Base-by-base conservation (phyloP, 2,113 vertebrate genomes). In the Amphiprion ocellaris region DNA sequence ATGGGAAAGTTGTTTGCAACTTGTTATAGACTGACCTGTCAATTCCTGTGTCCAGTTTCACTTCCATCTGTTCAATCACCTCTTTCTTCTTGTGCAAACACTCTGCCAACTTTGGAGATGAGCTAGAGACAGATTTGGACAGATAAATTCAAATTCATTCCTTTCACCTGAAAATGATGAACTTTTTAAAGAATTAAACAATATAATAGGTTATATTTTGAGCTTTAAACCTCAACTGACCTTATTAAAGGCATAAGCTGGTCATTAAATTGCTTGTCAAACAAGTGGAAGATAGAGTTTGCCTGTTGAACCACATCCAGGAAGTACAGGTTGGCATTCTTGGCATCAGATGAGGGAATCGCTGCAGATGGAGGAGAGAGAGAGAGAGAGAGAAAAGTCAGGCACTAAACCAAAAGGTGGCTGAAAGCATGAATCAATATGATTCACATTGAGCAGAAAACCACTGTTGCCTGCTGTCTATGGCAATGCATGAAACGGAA, bases 251-350 rank as follows among this genome's bases (percentile, higher is more conserved):
- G 98, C 98, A 99, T 99, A 84, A 99, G 97, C 91, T 99, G 97
- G 94, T 99, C 98, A 91, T 98, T 99, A 94, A 99, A 99, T 77
- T 99, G 98, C 90, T 99, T 99, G 93, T 99, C 98, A 94, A 99
- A 99, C 79, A 99, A 95, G 92, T 99, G 98, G 92, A 99, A 99
- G 94, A 99, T 97, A 12, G 98, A 98, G 94, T 99, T 99, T 33
- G 98, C 98, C 75, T 99, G 98, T 83, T 99, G 98, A 55, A 99
- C 98, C 82, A 99, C 98, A 90, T 99, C 98, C 94, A 99, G 94
- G 92, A 99, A 99, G 92, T 99, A 99, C 70, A 99, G 95, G 93
- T 97, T 98, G 95, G 97, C 97, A 0, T 96, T 99, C 93, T 95
- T 99, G 83, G 98, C 97, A 92, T 99, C 98, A 79, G 97, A 88